phyloP scores from a whole-genome alignment of 2,888 invertebrate genomes.

The Neocrepidodera transversa region DNA sequence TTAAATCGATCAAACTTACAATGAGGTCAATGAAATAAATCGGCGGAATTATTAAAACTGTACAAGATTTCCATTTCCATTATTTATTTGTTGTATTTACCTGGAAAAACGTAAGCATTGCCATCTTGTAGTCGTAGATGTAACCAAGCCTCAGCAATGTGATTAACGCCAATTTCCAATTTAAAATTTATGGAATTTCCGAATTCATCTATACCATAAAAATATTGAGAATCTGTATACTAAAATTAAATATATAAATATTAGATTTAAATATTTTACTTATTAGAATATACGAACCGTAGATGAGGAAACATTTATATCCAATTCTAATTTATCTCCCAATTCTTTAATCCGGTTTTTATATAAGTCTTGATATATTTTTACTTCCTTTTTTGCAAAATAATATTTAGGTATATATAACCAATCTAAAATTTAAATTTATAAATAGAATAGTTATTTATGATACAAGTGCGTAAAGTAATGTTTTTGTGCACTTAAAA shows the following conservation, averaged over 20 bases:
- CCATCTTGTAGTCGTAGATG: slow-evolving; percentile 61
- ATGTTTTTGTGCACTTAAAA: too few species aligned
- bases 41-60: too few species aligned
- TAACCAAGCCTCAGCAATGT: slow-evolving; percentile 66
- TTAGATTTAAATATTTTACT: background rate
- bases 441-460: too few species aligned
- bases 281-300: slow-evolving; percentile 45
- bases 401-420: slow-evolving; percentile 50
- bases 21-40: too few species aligned
- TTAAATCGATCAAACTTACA: too few species aligned
- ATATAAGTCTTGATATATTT: slow-evolving; percentile 45
- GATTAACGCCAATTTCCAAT: slow-evolving; percentile 63
- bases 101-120: slow-evolving; percentile 60
- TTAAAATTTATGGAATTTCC: slow-evolving; percentile 65
- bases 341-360: slow-evolving; percentile 25
- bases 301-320: slow-evolving; percentile 45
- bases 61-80: too few species aligned
- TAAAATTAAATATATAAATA: slow-evolving; percentile 43
- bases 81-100: too few species aligned
- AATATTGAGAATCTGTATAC: slow-evolving; percentile 59
- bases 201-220: slow-evolving; percentile 66
- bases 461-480: too few species aligned
- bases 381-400: slow-evolving; percentile 48
- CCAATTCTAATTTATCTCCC: slow-evolving; percentile 43
- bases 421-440: slow-evolving; percentile 51